These are phyloP conservation scores for Polyommatus icarus DNA, from an alignment of 2,888 invertebrate genomes.

Conservation along the genomic window DNA sequence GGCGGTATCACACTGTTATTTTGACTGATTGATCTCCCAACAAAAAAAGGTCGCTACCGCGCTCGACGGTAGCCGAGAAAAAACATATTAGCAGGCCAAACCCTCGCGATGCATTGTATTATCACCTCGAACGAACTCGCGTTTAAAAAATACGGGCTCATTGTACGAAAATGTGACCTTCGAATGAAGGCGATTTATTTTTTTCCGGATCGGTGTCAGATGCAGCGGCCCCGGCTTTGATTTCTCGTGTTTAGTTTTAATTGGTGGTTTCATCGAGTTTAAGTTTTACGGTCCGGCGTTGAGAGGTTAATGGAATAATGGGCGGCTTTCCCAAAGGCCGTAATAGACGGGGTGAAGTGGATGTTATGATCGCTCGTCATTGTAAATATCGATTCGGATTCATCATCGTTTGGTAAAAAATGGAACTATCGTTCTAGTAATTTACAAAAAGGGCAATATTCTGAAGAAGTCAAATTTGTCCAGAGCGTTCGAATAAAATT, in stretches of 20 bases:
- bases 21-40: slow-evolving; percentile 80
- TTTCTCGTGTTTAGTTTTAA: slow-evolving; percentile 81
- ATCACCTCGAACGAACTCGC: slow-evolving; percentile 61
- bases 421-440: not conserved
- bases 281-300: slow-evolving; percentile 80
- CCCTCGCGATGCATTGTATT: slow-evolving; percentile 79
- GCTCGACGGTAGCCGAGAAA: slow-evolving; percentile 80
- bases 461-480: too few relatives aligned
- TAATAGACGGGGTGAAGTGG: slow-evolving; percentile 62
- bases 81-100: slow-evolving; percentile 81
- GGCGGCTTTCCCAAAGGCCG: slow-evolving; percentile 79
- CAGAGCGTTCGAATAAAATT: too few relatives aligned
- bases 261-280: slow-evolving; percentile 81
- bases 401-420: slow-evolving; percentile 37
- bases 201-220: slow-evolving; percentile 71
- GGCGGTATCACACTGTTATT: slow-evolving; percentile 81
- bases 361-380: slow-evolving; percentile 43
- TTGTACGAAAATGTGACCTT: slow-evolving; percentile 55
- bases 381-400: slow-evolving; percentile 42
- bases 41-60: slow-evolving; percentile 78
- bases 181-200: slow-evolving; percentile 60
- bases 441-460: not conserved
- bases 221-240: slow-evolving; percentile 79
- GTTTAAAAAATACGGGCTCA: slow-evolving; percentile 54
- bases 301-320: slow-evolving; percentile 81